Conservation (phyloP, 64 coral and sea anemone species). For the Stylophora pistillata region DNA sequence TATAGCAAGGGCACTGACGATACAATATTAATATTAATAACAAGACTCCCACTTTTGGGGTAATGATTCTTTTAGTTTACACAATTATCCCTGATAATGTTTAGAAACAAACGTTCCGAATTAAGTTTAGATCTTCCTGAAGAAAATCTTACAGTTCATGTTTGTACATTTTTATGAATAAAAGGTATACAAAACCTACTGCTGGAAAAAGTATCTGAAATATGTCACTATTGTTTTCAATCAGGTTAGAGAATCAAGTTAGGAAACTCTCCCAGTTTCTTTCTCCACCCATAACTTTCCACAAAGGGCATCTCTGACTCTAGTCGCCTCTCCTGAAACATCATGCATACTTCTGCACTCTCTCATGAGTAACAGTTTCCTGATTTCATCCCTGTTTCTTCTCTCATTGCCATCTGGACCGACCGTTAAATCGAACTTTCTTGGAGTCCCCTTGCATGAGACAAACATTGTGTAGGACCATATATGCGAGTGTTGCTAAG, state of each 20-base stretch:
- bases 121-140: slow-evolving; percentile 4
- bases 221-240: slow-evolving; percentile 12
- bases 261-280: slow-evolving; percentile 27
- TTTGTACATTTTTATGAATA: slow-evolving; percentile 20
- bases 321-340: too few relatives aligned
- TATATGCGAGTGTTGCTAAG: neutral
- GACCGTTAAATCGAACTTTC: slow-evolving; percentile 1
- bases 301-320: too few relatives aligned
- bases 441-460: neutral
- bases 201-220: slow-evolving; percentile 4
- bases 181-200: neutral
- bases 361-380: too few relatives aligned
- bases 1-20: neutral
- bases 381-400: too few relatives aligned
- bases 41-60: neutral
- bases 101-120: too few relatives aligned
- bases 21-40: slow-evolving; percentile 9
- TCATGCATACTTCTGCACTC: too few relatives aligned
- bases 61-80: slow-evolving; percentile 6
- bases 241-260: slow-evolving; percentile 6
- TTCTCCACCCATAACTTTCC: slow-evolving; percentile 17
- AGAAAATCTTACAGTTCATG: slow-evolving; percentile 1
- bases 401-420: too few relatives aligned
- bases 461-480: slow-evolving; percentile 9
- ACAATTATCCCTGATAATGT: neutral